Conservation (phyloP, 2,888 invertebrate genomes). For the Cloeon dipterum region DNA sequence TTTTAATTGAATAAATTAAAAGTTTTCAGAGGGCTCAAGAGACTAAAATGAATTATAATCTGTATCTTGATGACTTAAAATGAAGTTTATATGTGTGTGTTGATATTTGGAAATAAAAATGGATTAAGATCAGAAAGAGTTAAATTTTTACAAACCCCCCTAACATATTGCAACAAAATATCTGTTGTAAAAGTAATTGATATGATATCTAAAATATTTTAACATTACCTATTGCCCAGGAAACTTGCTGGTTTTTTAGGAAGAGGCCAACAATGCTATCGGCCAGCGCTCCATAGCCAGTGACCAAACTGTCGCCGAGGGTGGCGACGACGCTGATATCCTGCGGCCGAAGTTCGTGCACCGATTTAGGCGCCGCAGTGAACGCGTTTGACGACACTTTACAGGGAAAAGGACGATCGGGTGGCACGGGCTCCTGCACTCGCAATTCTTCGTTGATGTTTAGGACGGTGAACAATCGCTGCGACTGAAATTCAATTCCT, state of each 20-base stretch:
- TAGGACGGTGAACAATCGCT: not conserved
- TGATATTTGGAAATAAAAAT: too few species aligned
- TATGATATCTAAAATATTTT: too few species aligned
- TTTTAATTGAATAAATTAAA: too few species aligned
- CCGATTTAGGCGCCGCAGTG: not conserved
- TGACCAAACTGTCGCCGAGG: not conserved
- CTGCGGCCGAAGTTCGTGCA: not conserved
- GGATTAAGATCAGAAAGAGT: too few species aligned
- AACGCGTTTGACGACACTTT: not conserved
- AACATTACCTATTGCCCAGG: not conserved
- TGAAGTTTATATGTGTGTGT: too few species aligned
- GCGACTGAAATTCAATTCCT: too few species aligned
- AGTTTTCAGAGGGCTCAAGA: too few species aligned
- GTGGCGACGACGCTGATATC: slow-evolving; percentile 1
- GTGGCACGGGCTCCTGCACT: not conserved
- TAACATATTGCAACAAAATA: too few species aligned
- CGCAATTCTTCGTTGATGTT: not conserved
- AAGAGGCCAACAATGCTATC: not conserved
- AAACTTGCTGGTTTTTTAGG: not conserved
- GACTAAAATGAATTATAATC: too few species aligned
- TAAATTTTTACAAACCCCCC: too few species aligned
- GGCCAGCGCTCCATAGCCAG: not conserved
- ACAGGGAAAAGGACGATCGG: not conserved
- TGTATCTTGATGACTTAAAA: too few species aligned
- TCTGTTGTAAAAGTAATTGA: too few species aligned